Evolutionary conservation across 1,140 invertebrate species (phyloP).

Genomic region (Zophobas atratus): DNA sequence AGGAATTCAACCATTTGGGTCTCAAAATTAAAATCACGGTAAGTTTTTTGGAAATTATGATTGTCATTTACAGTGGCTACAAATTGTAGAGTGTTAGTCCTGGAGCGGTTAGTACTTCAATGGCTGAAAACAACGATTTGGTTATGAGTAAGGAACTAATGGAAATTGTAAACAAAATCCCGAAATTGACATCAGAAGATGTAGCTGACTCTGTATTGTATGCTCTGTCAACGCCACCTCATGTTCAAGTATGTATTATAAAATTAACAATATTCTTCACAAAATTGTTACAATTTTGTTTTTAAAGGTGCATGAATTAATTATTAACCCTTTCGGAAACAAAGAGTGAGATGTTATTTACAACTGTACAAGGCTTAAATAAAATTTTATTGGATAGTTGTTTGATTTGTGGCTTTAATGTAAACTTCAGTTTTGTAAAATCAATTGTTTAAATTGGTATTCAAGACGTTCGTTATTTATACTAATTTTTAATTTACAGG

Average conservation of each 20-base stretch:
- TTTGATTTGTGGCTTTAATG: no score
- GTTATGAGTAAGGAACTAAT: neutral
- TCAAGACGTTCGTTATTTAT: no score
- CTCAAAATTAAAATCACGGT: conserved; percentile 5
- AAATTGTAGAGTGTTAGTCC: conserved; percentile 49
- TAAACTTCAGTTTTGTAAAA: no score
- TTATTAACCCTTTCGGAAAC: neutral
- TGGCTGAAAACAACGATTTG: neutral
- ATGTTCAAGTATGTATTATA: neutral
- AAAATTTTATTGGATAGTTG: no score
- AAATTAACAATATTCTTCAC: no score
- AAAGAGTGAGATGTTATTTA: neutral
- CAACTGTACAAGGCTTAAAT: no score
- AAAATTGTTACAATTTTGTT: neutral
- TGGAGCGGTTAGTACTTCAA: conserved; percentile 35
- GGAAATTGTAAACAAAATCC: conserved; percentile 4
- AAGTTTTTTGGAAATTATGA: neutral
- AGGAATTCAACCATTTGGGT: neutral
- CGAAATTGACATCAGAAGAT: conserved; percentile 64
- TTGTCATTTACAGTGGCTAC: neutral
- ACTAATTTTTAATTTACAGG: no score
- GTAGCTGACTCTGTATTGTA: conserved; percentile 69
- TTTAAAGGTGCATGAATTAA: neutral
- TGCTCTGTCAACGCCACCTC: neutral
- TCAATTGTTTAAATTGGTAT: no score